Base-by-base conservation (phyloP, 2,888 invertebrate genomes). In the Philhelius pedissequus region DNA sequence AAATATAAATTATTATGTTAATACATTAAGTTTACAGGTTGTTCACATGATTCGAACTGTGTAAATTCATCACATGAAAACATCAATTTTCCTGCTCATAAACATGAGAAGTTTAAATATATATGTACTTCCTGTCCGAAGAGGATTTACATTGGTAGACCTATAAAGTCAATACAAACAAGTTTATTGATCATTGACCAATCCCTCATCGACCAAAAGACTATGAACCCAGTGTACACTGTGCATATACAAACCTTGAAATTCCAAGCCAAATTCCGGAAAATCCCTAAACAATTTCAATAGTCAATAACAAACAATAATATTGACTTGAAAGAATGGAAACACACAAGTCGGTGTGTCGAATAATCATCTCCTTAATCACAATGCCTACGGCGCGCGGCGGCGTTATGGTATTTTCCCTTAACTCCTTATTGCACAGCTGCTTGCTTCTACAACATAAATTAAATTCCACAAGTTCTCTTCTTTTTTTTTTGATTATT, bases 221-320 rank as follows among this genome's bases (percentile, higher is more conserved):
- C 18, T 30, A 62, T 30, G 45, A 62, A 45, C 27, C 30, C 18
- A 43, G 8, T 7, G 5, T 13, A n/a, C n/a, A n/a, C n/a, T n/a
- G n/a, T n/a, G n/a, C n/a, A n/a, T n/a, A n/a, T n/a, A n/a, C n/a
- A n/a, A n/a, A 45, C 13, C 13, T 7, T 3, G 5, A 48, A 48
- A n/a, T 6, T 38, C 50, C 27, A 20, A 11, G 18, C 15, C 1
- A 5, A 45, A 62, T 25, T 54, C 62, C 38, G 9, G 7, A 15
- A 70, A 70, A 27, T 70, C 32, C 77, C 71, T 6, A 62, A 70
- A 70, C 43, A 77, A 71, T 71, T 64, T 45, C 62, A 43, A 71
- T 45, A 15, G 62, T 45, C 70, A 70, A 77, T 64, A 70, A 64
- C 35, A 54, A 71, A 71, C 43, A 35, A 64, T 62, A 70, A 77